These are phyloP conservation scores for Aurelia coerulea DNA, from an alignment of 30 jellyfish, hydroid and myxozoan species.

Conservation along the genomic window DNA sequence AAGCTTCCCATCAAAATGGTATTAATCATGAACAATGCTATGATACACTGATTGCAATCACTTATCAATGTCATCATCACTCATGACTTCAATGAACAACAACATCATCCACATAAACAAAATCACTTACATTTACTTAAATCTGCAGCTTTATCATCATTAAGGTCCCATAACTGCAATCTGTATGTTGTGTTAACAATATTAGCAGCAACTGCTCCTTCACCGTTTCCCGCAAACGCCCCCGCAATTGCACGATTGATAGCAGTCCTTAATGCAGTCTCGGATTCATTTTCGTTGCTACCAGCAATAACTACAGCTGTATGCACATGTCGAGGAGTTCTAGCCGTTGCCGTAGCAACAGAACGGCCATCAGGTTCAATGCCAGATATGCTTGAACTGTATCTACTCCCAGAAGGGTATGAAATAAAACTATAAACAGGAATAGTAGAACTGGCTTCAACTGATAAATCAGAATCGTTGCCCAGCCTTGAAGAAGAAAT, in stretches of 20 bases:
- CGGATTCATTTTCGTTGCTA: conserved; percentile 55
- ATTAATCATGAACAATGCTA: no score
- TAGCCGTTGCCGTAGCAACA: conserved; percentile 92
- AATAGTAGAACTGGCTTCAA: conserved; percentile 52
- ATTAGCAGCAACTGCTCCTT: conserved; percentile 95
- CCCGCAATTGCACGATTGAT: conserved; percentile 94
- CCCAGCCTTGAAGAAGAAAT: background rate
- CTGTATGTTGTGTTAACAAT: conserved; percentile 90
- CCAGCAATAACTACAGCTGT: conserved; percentile 85
- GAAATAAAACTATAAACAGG: conserved; percentile 62
- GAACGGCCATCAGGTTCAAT: conserved; percentile 35
- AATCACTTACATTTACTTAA: conserved; percentile 56
- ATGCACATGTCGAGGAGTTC: conserved; percentile 85
- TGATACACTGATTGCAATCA: no score
- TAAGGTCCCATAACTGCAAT: conserved; percentile 87
- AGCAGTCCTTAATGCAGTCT: conserved; percentile 78
- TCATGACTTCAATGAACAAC: no score
- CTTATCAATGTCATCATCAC: no score
- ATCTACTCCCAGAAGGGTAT: conserved; percentile 35
- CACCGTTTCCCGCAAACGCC: conserved; percentile 95
- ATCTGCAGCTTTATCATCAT: conserved; percentile 31
- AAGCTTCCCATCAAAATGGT: no score
- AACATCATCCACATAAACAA: no score
- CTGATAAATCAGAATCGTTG: conserved; percentile 22
- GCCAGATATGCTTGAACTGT: conserved; percentile 54